Evolutionary conservation across 2,113 vertebrate genomes (phyloP).

Genomic region (Pogona vitticeps): DNA sequence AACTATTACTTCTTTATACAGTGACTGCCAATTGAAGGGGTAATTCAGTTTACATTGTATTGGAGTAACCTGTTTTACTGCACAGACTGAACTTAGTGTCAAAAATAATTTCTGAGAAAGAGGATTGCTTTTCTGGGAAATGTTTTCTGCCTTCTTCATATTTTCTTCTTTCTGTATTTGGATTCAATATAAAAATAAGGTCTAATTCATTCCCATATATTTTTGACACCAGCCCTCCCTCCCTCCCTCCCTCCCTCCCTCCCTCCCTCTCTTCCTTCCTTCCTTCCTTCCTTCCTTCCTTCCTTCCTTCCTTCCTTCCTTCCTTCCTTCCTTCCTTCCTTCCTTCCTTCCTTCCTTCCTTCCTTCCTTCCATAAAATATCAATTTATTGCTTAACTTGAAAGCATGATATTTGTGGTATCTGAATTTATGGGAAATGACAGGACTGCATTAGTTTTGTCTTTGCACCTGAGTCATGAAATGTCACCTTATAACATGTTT

Average conservation of each 20-base stretch:
- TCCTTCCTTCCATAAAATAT: neutral
- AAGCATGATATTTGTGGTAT: neutral
- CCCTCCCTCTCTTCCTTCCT: too few relatives aligned
- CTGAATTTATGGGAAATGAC: slow-evolving; percentile 31
- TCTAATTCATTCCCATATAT: neutral
- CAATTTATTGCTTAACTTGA: neutral
- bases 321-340: neutral
- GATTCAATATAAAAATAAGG: slow-evolving; percentile 45
- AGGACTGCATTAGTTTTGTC: slow-evolving; percentile 7
- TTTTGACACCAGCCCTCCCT: neutral
- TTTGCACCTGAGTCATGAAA: neutral
- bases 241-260: neutral
- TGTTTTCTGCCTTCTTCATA: slow-evolving; percentile 41
- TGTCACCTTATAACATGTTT: neutral
- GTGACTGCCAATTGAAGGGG: slow-evolving; percentile 72
- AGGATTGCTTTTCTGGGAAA: slow-evolving; percentile 52
- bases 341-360: too few relatives aligned
- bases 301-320: neutral
- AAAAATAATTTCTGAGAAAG: slow-evolving; percentile 68
- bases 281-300: neutral
- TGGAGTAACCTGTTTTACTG: slow-evolving; percentile 70
- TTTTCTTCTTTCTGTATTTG: slow-evolving; percentile 43
- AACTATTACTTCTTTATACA: slow-evolving; percentile 73
- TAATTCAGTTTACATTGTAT: slow-evolving; percentile 73
- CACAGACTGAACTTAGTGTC: slow-evolving; percentile 66